These are phyloP conservation scores for Drosophila longiperda DNA, from an alignment of 2,888 invertebrate genomes.

Conservation along the genomic window DNA sequence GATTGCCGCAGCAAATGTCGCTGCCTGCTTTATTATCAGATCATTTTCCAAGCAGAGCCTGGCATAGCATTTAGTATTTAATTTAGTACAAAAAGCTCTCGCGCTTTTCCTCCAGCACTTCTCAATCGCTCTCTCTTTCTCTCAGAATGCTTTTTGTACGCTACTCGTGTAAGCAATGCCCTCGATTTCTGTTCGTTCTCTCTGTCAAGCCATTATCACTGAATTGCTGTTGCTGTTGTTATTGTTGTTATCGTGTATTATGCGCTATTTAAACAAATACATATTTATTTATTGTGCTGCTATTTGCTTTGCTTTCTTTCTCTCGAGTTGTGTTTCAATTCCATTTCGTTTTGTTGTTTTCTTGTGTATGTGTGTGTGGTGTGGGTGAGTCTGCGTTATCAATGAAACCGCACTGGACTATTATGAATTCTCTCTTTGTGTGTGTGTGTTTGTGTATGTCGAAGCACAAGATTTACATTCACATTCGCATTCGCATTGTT, in stretches of 20 bases:
- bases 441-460: not conserved
- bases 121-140: not conserved
- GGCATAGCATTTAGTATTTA: conserved; percentile 8
- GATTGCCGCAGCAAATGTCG: conserved; percentile 20
- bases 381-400: conserved; percentile 64
- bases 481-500: conserved; percentile 65
- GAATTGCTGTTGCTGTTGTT: conserved; percentile 5
- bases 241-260: conserved; percentile 40
- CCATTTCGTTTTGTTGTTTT: conserved; percentile 48
- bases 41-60: conserved; percentile 40
- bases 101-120: not conserved
- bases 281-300: conserved; percentile 31
- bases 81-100: conserved; percentile 3
- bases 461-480: conserved; percentile 22
- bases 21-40: conserved; percentile 37
- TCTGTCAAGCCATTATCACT: conserved; percentile 48
- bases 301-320: conserved; percentile 50
- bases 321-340: conserved; percentile 64
- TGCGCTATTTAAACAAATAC: conserved; percentile 32
- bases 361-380: conserved; percentile 17
- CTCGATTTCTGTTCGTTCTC: conserved; percentile 31
- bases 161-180: conserved; percentile 37
- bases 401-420: conserved; percentile 57
- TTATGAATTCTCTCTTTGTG: conserved; percentile 29
- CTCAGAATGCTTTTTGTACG: not conserved